phyloP scores from a whole-genome alignment of 2,797 vertebrate species.

The Coilia nasus region DNA sequence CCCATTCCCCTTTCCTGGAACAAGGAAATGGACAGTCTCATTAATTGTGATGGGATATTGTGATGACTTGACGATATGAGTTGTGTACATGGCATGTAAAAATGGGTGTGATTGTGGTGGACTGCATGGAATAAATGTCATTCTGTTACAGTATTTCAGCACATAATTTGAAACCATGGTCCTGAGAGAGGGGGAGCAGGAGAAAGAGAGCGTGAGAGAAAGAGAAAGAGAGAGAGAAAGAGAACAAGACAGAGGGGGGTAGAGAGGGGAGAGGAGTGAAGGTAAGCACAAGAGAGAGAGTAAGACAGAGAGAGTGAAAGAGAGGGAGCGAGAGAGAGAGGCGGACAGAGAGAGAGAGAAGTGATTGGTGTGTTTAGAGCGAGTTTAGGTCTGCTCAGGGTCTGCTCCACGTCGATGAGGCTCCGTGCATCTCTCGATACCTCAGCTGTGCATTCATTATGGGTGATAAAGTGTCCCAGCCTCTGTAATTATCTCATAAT shows the following conservation, averaged over 20 bases:
- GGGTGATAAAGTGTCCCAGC: not conserved
- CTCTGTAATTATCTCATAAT: slow-evolving; percentile 23
- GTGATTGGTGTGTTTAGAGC: not conserved
- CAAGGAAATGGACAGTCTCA: slow-evolving; percentile 40
- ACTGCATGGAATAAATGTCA: slow-evolving; percentile 42
- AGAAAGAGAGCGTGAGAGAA: slow-evolving; percentile 28
- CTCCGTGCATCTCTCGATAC: not conserved
- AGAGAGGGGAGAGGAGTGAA: too few species aligned
- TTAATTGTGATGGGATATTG: slow-evolving; percentile 64
- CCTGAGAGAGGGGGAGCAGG: too few species aligned
- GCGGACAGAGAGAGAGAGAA: not conserved
- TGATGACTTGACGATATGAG: too few species aligned
- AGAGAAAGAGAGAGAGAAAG: not conserved
- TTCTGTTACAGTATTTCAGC: slow-evolving; percentile 44
- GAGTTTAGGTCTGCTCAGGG: slow-evolving; percentile 30
- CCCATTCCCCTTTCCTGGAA: not conserved
- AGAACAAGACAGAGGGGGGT: too few species aligned
- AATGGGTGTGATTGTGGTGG: slow-evolving; percentile 44
- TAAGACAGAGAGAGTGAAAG: not conserved
- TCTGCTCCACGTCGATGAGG: not conserved
- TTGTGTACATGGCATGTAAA: slow-evolving; percentile 58
- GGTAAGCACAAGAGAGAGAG: not conserved
- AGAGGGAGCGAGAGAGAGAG: slow-evolving; percentile 21
- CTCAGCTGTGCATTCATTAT: not conserved
- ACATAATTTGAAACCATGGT: slow-evolving; percentile 34